phyloP scores from a whole-genome alignment of 2,888 invertebrate genomes.

The Trachelus tabidus region DNA sequence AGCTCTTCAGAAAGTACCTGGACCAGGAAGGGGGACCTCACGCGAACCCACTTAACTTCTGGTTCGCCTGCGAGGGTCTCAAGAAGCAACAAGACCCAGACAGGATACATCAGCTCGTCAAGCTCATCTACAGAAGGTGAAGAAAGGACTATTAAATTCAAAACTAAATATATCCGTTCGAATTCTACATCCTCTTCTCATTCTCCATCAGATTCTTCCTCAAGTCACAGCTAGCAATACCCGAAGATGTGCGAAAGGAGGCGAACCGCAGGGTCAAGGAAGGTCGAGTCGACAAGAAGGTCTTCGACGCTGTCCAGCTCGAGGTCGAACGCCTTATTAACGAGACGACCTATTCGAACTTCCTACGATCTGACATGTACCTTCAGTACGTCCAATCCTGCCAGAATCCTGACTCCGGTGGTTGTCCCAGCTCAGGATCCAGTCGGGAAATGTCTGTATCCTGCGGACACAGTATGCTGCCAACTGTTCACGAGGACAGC shows the following conservation, averaged over 20 bases:
- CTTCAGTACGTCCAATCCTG: slow-evolving; percentile 83
- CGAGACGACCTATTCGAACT: slow-evolving; percentile 90
- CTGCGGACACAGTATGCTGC: slow-evolving; percentile 72
- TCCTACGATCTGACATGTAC: slow-evolving; percentile 93
- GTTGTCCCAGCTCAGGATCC: slow-evolving; percentile 53
- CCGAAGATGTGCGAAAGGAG: slow-evolving; percentile 82
- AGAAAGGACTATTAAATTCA: not conserved
- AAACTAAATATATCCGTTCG: slow-evolving; percentile 9
- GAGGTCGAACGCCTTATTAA: slow-evolving; percentile 88
- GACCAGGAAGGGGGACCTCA: slow-evolving; percentile 82
- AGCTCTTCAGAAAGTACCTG: slow-evolving; percentile 86
- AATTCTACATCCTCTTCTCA: not conserved
- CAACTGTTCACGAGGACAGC: slow-evolving; percentile 88
- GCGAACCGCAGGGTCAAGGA: slow-evolving; percentile 82
- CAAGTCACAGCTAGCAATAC: slow-evolving; percentile 84
- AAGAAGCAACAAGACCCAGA: slow-evolving; percentile 83
- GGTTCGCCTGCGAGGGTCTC: slow-evolving; percentile 92
- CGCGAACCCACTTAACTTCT: slow-evolving; percentile 88
- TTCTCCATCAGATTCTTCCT: slow-evolving; percentile 75
- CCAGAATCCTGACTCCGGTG: slow-evolving; percentile 66
- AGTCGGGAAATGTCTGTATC: slow-evolving; percentile 66
- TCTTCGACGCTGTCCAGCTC: slow-evolving; percentile 87
- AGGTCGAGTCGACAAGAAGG: slow-evolving; percentile 77
- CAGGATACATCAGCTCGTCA: slow-evolving; percentile 79
- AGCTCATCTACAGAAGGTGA: slow-evolving; percentile 78